Evolutionary conservation across 30 jellyfish, hydroid and myxozoan genomes (phyloP), one percentile per base, ranked within the genome.

Genomic region (Aurelia sp.): DNA sequence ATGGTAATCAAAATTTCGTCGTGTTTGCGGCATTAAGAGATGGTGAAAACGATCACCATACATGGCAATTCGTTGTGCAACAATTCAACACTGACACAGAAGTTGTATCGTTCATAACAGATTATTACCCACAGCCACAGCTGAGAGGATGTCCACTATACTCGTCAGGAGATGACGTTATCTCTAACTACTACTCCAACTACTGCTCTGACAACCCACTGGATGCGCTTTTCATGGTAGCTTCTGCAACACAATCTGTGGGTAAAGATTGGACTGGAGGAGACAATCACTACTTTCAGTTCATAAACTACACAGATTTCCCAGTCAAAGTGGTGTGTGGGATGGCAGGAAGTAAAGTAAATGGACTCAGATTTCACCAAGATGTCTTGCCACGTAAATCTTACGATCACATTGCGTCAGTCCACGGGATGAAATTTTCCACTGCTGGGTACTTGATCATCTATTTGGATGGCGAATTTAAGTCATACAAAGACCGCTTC

Each of bases 261-360:
- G 44, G 44, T 35, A 5, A 35, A 41, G 12, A 41, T 41, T 41
- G 4, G 52, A 6, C 11, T 41, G 11, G 52, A 0, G 44, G 5
- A 35, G 44, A 35, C 44, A 41, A 41, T 11, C 78, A 78, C 30
- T 73, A 73, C 53, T 44, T 73, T 27, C 84, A 73, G 48, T 40
- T 78, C 79, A 78, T 78, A 19, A 62, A 78, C 68, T 79, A 76
- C 58, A 78, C 79, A 51, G 88, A 78, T 63, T 53, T 33, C 11
- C 79, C 78, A 19, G 79, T 78, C 47, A 78, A 60, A 48, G 53
- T 78, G 19, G 79, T 62, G 31, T 78, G 88, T 31, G 88, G 88
- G 22, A 62, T 55, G 22, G 88, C 69, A 11, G 78, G 78, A n/a
- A 44, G 35, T 17, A 57, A 57, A 3, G 63, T 55, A 15, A 62